Evolutionary conservation across 1,140 invertebrate species (phyloP).

Genomic region (Campodea augens): DNA sequence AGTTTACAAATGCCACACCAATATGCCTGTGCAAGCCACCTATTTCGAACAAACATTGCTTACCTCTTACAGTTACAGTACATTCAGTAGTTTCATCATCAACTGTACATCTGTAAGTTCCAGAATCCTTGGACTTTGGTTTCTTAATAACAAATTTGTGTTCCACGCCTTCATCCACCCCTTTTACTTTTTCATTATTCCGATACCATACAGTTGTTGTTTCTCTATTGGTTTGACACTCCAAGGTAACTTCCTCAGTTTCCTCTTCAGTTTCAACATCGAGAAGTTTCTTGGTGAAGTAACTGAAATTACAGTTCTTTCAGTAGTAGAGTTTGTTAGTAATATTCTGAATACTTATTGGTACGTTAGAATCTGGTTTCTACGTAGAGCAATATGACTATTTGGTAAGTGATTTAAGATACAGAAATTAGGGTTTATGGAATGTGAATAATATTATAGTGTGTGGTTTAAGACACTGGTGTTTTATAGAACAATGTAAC

Average conservation of each 20-base stretch:
- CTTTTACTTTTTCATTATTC: conserved; percentile 56
- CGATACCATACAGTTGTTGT: conserved; percentile 70
- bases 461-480: no score
- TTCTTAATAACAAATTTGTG: conserved; percentile 62
- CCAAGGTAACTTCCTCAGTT: conserved; percentile 47
- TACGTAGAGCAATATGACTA: no score
- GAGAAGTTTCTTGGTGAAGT: conserved; percentile 49
- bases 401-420: no score
- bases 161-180: conserved; percentile 64
- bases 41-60: conserved; percentile 12
- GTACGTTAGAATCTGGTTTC: no score
- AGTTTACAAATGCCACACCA: no score
- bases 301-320: conserved; percentile 22
- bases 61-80: conserved; percentile 58
- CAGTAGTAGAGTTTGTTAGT: no score
- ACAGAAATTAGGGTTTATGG: no score
- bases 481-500: no score
- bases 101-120: conserved; percentile 65
- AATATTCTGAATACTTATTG: no score
- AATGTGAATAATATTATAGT: no score
- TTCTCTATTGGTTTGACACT: conserved; percentile 67
- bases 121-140: conserved; percentile 47
- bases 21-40: no score
- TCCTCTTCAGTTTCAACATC: conserved; percentile 48
- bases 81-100: conserved; percentile 65